phyloP scores from a whole-genome alignment of 2,113 vertebrate species.

The Rhinopomastus cyanomelas region DNA sequence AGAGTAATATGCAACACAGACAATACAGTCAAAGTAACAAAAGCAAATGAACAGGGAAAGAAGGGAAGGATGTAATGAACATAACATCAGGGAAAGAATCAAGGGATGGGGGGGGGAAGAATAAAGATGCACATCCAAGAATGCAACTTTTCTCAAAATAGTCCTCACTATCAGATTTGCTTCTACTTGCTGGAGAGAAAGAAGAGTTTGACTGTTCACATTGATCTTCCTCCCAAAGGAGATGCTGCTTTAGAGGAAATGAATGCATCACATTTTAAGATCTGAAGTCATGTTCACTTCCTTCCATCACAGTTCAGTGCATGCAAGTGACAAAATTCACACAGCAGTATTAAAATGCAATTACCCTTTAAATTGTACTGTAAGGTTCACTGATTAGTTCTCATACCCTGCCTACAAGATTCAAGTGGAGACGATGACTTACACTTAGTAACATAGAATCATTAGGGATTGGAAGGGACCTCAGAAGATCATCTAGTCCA shows the following conservation, averaged over 20 bases:
- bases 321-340: not conserved
- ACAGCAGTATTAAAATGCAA: not conserved
- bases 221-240: not conserved
- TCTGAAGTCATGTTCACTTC: not conserved
- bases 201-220: not conserved
- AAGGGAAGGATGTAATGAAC: too few relatives aligned
- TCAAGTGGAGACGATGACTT: not conserved
- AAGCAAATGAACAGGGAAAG: not conserved
- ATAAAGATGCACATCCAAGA: not conserved
- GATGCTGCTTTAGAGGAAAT: not conserved
- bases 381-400: not conserved
- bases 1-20: not conserved
- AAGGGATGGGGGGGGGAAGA: rapidly evolving
- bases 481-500: too few relatives aligned
- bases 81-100: not conserved
- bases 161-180: not conserved
- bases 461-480: too few relatives aligned
- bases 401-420: not conserved
- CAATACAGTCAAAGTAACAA: not conserved
- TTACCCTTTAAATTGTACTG: not conserved
- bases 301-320: not conserved
- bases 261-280: not conserved
- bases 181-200: not conserved
- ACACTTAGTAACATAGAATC: too few relatives aligned
- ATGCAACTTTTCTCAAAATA: not conserved